A percentile compares a stretch with the other conserved stretches of the same genome.
Conservation (phyloP, 2,797 vertebrate species). For the Sebastiscus tertius region DNA sequence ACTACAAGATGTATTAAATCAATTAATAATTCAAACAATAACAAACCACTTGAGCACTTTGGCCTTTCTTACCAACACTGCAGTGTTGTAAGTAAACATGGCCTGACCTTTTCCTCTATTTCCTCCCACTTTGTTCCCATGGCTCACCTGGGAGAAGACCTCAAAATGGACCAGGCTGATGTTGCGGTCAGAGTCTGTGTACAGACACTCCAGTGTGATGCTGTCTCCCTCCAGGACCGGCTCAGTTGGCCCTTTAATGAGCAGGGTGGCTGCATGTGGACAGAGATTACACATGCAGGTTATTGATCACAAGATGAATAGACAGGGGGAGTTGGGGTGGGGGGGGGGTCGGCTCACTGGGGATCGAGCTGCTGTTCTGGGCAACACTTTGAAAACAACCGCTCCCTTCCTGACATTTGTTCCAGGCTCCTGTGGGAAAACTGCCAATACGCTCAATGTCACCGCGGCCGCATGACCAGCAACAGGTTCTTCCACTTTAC, state of each 20-base stretch:
- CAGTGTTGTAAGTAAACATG: background rate
- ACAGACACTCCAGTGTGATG: constrained; percentile 80
- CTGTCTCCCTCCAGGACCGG: constrained; percentile 73
- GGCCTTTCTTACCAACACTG: background rate
- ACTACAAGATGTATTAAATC: background rate
- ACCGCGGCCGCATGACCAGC: background rate
- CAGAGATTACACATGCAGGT: constrained; percentile 55
- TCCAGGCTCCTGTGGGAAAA: constrained; percentile 4
- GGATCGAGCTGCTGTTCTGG: background rate
- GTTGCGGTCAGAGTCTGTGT: constrained; percentile 67
- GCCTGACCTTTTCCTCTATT: background rate
- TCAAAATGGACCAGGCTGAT: constrained; percentile 81
- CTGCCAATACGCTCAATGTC: background rate
- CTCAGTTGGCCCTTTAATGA: constrained; percentile 74
- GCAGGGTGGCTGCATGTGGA: constrained; percentile 73
- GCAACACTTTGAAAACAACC: constrained; percentile 41
- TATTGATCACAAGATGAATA: constrained; percentile 50
- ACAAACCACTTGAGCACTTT: background rate
- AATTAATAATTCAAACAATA: background rate
- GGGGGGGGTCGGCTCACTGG: background rate
- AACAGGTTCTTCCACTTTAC: constrained; percentile 46
- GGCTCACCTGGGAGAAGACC: constrained; percentile 74
- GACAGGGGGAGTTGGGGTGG: background rate
- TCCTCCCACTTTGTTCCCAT: background rate
- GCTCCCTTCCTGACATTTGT: constrained; percentile 46